Conservation (phyloP, 2,888 invertebrate species). For the Synanthedon vespiformis region DNA sequence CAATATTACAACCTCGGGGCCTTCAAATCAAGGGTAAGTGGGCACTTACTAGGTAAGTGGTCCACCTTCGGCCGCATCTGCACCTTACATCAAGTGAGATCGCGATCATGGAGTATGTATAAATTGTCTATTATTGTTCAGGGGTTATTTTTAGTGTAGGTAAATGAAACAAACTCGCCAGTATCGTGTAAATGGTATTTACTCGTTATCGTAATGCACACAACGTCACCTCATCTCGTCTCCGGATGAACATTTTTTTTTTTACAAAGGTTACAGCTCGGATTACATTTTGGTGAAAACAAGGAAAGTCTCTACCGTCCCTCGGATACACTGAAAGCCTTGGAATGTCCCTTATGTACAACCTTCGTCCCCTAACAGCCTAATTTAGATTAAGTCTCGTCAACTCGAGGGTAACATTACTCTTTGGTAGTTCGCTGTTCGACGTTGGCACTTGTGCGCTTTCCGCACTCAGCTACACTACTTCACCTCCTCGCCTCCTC, state of each 20-base stretch:
- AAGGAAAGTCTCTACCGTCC: conserved; percentile 48
- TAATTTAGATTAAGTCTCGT: conserved; percentile 53
- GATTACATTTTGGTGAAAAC: conserved; percentile 66
- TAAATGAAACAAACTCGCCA: conserved; percentile 39
- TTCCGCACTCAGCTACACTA: conserved; percentile 6
- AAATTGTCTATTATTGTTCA: no score
- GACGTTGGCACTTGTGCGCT: conserved; percentile 6
- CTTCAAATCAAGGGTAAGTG: no score
- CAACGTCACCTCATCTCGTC: conserved; percentile 49
- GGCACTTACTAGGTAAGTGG: no score
- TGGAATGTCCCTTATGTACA: conserved; percentile 61
- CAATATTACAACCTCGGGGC: no score
- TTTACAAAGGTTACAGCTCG: conserved; percentile 65
- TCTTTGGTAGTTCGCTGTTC: conserved; percentile 61
- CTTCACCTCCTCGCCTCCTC: background rate
- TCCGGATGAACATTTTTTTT: conserved; percentile 54
- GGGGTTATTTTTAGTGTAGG: no score
- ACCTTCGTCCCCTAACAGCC: conserved; percentile 45
- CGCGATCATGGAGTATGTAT: no score
- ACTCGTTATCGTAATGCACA: conserved; percentile 63
- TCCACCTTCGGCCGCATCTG: no score
- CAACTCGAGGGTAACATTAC: conserved; percentile 64
- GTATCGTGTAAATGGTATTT: conserved; percentile 69
- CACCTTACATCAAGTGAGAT: no score
- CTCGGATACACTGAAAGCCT: conserved; percentile 32